Conservation (phyloP, 2,797 vertebrate species). For the Pygocentrus nattereri region DNA sequence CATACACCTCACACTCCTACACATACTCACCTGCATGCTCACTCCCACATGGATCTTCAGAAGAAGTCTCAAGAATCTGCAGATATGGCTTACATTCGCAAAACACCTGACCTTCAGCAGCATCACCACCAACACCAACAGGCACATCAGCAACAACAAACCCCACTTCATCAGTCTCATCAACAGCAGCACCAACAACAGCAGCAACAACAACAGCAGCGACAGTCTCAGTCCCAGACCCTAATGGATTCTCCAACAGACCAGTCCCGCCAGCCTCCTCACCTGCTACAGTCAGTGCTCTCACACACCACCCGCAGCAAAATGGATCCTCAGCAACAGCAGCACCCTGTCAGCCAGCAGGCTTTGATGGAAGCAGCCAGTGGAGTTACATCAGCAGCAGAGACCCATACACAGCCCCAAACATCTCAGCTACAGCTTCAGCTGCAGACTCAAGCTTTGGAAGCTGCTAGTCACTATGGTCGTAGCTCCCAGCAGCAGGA, state of each 20-base stretch:
- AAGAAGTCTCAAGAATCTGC: constrained; percentile 86
- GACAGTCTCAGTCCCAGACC: constrained; percentile 82
- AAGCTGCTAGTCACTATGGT: constrained; percentile 84
- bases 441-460: constrained; percentile 87
- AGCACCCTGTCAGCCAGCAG: constrained; percentile 83
- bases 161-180: constrained; percentile 76
- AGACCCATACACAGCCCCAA: constrained; percentile 77
- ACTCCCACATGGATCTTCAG: constrained; percentile 85
- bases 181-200: constrained; percentile 54
- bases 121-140: constrained; percentile 76
- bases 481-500: constrained; percentile 78
- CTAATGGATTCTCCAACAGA: constrained; percentile 88
- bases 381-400: constrained; percentile 71
- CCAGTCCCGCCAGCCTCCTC: constrained; percentile 76
- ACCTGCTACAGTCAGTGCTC: constrained; percentile 87
- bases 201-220: constrained; percentile 66
- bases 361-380: constrained; percentile 83
- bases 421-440: constrained; percentile 88
- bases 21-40: constrained; percentile 77
- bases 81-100: constrained; percentile 82
- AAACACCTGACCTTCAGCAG: constrained; percentile 80
- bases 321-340: constrained; percentile 79
- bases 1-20: constrained; percentile 73
- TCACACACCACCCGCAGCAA: constrained; percentile 86
- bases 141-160: constrained; percentile 75